Conservation (phyloP, 2,888 invertebrate genomes). For the Ptychoptera albimana region DNA sequence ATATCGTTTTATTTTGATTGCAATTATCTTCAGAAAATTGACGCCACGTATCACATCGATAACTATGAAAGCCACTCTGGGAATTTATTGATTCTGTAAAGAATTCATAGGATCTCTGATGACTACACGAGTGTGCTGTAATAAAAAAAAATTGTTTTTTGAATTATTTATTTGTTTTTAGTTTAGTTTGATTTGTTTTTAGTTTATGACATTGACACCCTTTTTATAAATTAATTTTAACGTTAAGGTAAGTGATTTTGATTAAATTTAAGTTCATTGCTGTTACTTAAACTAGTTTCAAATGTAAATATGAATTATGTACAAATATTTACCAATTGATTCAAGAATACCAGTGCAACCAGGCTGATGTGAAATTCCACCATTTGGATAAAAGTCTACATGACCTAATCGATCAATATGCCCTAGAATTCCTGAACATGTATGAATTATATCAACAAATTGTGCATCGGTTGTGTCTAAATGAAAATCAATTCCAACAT, state of each 20-base stretch:
- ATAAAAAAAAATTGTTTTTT: neutral
- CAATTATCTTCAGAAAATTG: neutral
- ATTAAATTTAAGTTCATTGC: too few relatives aligned
- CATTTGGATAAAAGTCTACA: constrained; percentile 4
- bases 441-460: constrained; percentile 63
- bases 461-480: constrained; percentile 48
- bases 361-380: neutral
- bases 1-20: neutral
- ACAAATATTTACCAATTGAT: too few relatives aligned
- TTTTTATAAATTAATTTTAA: too few relatives aligned
- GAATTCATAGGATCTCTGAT: neutral
- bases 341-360: neutral
- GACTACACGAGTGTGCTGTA: neutral
- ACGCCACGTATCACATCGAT: neutral
- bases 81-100: constrained; percentile 1
- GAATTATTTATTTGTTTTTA: too few relatives aligned
- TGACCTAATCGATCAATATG: constrained; percentile 23
- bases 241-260: too few relatives aligned
- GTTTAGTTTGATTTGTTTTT: too few relatives aligned
- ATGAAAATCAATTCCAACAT: constrained; percentile 24
- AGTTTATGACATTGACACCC: too few relatives aligned
- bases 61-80: neutral
- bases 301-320: too few relatives aligned
- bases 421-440: constrained; percentile 48
- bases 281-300: too few relatives aligned